Evolutionary conservation across 2,797 vertebrate genomes (phyloP).

Genomic region (Smutsia gigantea): DNA sequence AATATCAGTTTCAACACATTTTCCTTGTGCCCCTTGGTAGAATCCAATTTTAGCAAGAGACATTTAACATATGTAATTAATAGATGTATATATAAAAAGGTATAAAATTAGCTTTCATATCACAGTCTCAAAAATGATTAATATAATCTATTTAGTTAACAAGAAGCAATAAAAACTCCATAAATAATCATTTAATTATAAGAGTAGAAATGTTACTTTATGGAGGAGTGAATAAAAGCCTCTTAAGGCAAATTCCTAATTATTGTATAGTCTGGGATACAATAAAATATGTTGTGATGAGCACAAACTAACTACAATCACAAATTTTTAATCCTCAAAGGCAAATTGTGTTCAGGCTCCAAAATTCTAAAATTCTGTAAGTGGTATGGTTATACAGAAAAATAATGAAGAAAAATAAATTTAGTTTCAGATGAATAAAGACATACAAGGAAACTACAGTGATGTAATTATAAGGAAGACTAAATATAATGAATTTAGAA

Average conservation of each 20-base stretch:
- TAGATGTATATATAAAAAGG: constrained; percentile 13
- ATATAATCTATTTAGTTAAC: constrained; percentile 45
- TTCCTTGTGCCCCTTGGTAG: background rate
- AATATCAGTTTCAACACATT: constrained; percentile 45
- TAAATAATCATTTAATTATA: constrained; percentile 37
- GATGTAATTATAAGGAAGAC: constrained; percentile 54
- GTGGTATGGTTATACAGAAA: background rate
- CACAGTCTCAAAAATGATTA: constrained; percentile 38
- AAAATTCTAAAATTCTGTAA: constrained; percentile 47
- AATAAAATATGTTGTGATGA: constrained; percentile 21
- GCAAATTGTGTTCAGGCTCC: constrained; percentile 37
- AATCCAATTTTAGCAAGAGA: constrained; percentile 47
- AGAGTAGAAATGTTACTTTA: constrained; percentile 56
- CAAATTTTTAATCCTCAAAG: constrained; percentile 22
- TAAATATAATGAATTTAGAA: constrained; percentile 62
- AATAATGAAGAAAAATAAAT: constrained; percentile 28
- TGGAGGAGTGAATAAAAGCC: constrained; percentile 36
- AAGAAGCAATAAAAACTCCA: constrained; percentile 32
- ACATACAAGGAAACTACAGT: background rate
- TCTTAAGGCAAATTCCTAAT: constrained; percentile 56
- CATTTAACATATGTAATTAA: constrained; percentile 37
- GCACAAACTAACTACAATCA: constrained; percentile 50
- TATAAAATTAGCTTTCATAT: constrained; percentile 54
- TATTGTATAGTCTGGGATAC: constrained; percentile 1
- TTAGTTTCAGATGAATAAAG: background rate